A percentile compares a stretch with the other conserved stretches of the same genome.
Conservation (phyloP, 2,888 invertebrate species). For the Cryptus viduatorius region DNA sequence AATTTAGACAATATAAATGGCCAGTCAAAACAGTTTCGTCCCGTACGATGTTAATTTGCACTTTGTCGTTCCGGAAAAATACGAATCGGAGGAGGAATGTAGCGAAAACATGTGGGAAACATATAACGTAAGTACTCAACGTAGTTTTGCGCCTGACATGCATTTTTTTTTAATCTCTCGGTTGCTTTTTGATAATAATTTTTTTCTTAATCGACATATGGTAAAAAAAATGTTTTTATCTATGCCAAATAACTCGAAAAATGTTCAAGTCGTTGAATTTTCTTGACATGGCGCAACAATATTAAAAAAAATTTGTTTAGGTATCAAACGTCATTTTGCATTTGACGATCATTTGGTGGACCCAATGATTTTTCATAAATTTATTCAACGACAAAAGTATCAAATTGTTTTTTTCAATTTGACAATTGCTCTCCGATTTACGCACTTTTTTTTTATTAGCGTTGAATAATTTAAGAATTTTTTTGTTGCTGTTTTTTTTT, state of each 20-base stretch:
- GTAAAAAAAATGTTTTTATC: background rate
- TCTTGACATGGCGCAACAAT: too few relatives aligned
- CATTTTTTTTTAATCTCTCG: background rate
- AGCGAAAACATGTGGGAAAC: conserved; percentile 88
- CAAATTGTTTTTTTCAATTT: too few relatives aligned
- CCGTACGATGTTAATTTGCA: conserved; percentile 76
- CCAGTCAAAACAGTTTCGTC: conserved; percentile 72
- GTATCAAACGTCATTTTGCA: too few relatives aligned
- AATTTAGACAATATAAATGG: conserved; percentile 63
- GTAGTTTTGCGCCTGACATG: background rate
- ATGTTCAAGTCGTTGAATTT: too few relatives aligned
- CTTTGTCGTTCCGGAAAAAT: conserved; percentile 87
- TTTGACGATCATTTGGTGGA: too few relatives aligned
- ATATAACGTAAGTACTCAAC: conserved; percentile 86
- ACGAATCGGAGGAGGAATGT: conserved; percentile 86
- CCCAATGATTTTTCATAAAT: too few relatives aligned
- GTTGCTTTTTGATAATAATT: background rate
- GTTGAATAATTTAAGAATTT: too few relatives aligned
- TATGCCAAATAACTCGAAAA: background rate
- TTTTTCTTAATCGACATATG: background rate
- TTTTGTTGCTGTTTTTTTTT: too few relatives aligned
- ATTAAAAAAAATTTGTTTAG: too few relatives aligned
- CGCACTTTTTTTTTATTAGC: too few relatives aligned
- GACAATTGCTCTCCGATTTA: too few relatives aligned
- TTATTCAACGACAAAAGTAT: too few relatives aligned